Conservation (phyloP, 2,888 invertebrate species). For the Ditylenchus weischeri region DNA sequence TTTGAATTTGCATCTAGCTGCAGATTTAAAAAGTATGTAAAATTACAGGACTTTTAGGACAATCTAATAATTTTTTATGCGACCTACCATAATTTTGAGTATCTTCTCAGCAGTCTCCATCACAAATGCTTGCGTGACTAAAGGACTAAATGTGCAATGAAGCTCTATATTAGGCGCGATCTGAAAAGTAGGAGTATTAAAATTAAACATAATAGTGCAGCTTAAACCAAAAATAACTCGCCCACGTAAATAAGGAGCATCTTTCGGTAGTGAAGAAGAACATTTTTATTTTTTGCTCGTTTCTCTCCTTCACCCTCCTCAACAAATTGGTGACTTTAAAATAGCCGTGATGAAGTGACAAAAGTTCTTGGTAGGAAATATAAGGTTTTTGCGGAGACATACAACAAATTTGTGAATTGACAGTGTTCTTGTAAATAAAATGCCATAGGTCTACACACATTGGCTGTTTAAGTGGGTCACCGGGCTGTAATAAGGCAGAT, state of each 20-base stretch:
- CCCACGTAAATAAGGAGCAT: slow-evolving; percentile 50
- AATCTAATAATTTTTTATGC: no score
- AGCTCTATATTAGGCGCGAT: slow-evolving; percentile 47
- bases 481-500: slow-evolving; percentile 28
- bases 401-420: slow-evolving; percentile 41
- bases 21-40: no score
- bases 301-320: slow-evolving; percentile 30
- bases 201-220: not conserved
- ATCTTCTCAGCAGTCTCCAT: slow-evolving; percentile 45
- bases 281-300: slow-evolving; percentile 30
- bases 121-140: slow-evolving; percentile 44
- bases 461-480: slow-evolving; percentile 31
- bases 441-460: slow-evolving; percentile 36
- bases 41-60: no score
- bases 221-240: slow-evolving; percentile 21
- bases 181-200: slow-evolving; percentile 25
- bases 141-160: slow-evolving; percentile 51
- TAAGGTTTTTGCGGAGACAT: slow-evolving; percentile 41
- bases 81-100: slow-evolving; percentile 20
- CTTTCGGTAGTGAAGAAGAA: slow-evolving; percentile 39
- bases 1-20: no score
- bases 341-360: slow-evolving; percentile 30
- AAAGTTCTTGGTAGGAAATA: slow-evolving; percentile 31
- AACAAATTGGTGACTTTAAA: slow-evolving; percentile 39
- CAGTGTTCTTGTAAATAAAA: slow-evolving; percentile 41